A percentile compares a stretch with the other conserved stretches of the same genome.
Conservation (phyloP, 1,140 invertebrate genomes). For the Bombus impatiens region DNA sequence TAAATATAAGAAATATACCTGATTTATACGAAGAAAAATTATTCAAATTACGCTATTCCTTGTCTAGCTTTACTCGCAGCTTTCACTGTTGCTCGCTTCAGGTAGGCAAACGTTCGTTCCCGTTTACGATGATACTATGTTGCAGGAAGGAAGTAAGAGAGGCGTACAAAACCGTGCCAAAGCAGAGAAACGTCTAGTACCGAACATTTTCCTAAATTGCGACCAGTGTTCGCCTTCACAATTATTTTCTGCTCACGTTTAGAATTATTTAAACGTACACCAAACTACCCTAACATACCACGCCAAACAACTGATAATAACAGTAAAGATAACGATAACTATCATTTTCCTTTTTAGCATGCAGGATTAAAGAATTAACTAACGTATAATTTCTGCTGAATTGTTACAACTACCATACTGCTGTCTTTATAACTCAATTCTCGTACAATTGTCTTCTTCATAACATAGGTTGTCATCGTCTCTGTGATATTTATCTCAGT, state of each 20-base stretch:
- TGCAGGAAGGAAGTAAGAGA: slow-evolving; percentile 24
- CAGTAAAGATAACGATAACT: not conserved
- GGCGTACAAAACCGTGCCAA: slow-evolving; percentile 6
- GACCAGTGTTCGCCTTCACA: not conserved
- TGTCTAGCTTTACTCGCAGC: not conserved
- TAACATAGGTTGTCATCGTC: not conserved
- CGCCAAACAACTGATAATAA: not conserved
- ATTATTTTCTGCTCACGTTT: slow-evolving; percentile 9
- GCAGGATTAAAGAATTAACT: not conserved
- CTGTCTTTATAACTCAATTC: slow-evolving; percentile 1
- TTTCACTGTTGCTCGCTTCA: not conserved
- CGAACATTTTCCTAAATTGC: slow-evolving; percentile 28
- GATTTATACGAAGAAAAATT: no score
- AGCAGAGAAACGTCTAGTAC: slow-evolving; percentile 6
- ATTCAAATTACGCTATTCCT: not conserved
- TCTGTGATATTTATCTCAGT: not conserved
- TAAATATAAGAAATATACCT: no score
- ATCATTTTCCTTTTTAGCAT: not conserved
- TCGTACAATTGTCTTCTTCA: not conserved
- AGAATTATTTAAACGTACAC: not conserved
- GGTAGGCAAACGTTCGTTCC: slow-evolving; percentile 31
- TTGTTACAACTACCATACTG: not conserved
- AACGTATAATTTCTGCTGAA: not conserved
- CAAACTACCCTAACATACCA: not conserved
- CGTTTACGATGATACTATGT: slow-evolving; percentile 26